A percentile compares a stretch with the other conserved stretches of the same genome.
These are phyloP conservation scores for Drosophila vallismaia DNA, from an alignment of 2,888 invertebrate species.

Conservation along the genomic window DNA sequence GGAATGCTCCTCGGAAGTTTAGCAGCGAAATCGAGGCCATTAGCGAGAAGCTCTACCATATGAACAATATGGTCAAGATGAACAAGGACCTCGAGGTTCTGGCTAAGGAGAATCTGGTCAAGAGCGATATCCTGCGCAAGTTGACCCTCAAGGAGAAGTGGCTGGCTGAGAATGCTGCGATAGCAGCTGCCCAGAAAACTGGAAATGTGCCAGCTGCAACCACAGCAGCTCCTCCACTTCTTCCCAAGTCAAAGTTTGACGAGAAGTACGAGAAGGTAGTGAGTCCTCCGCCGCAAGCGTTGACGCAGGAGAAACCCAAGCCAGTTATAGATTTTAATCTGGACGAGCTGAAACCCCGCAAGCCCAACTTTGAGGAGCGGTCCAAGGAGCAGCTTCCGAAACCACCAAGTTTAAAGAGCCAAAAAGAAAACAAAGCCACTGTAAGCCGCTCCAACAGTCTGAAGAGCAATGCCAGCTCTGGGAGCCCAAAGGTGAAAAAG, in stretches of 20 bases:
- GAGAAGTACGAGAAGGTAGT: conserved; percentile 70
- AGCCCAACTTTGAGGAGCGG: conserved; percentile 67
- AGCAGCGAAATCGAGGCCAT: conserved; percentile 83
- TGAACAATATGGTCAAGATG: conserved; percentile 83
- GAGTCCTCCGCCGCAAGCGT: conserved; percentile 16
- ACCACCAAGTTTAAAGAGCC: conserved; percentile 50
- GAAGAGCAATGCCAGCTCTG: conserved; percentile 63
- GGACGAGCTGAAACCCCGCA: conserved; percentile 61
- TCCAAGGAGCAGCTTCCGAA: conserved; percentile 58
- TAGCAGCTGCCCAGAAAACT: conserved; percentile 56
- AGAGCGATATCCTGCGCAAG: conserved; percentile 83
- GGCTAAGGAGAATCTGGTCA: conserved; percentile 82
- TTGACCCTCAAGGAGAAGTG: conserved; percentile 83
- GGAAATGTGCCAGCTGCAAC: not conserved
- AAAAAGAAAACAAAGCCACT: conserved; percentile 55
- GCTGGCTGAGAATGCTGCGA: conserved; percentile 79
- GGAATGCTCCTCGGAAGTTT: conserved; percentile 76
- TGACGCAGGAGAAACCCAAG: conserved; percentile 48
- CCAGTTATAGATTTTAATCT: conserved; percentile 58
- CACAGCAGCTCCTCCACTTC: conserved; percentile 4
- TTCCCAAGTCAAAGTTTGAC: conserved; percentile 72
- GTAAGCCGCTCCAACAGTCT: conserved; percentile 68
- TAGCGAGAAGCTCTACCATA: conserved; percentile 82
- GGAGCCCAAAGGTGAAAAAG: conserved; percentile 49
- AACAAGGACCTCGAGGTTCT: conserved; percentile 82